phyloP scores from a whole-genome alignment of 1,140 invertebrate genomes.

The Aporrectodea caliginosa region DNA sequence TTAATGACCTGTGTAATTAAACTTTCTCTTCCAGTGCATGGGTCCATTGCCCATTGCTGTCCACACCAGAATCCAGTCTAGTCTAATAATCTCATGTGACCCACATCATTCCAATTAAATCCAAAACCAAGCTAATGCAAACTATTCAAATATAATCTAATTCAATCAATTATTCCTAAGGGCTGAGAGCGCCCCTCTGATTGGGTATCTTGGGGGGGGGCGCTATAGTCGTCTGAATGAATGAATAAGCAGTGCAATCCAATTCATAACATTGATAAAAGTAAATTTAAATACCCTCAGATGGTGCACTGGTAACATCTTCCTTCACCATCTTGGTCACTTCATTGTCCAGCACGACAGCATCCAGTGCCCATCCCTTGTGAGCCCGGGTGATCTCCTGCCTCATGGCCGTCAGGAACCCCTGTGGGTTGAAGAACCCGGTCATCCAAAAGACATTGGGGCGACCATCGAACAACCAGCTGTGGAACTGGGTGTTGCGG shows the following conservation, averaged over 20 bases:
- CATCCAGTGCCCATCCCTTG: conserved; percentile 48
- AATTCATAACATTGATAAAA: too few relatives aligned
- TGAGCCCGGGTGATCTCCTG: conserved; percentile 52
- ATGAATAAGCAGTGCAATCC: not conserved
- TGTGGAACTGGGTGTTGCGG: conserved; percentile 69
- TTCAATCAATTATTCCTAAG: not conserved
- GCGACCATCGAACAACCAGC: conserved; percentile 75
- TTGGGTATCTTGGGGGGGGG: not conserved
- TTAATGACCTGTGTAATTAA: too few relatives aligned
- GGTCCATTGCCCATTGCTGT: not conserved
- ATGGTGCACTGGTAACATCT: conserved; percentile 49
- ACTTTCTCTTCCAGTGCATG: too few relatives aligned
- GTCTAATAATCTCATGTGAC: not conserved
- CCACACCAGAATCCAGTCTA: not conserved
- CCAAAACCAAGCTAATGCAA: not conserved
- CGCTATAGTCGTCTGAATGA: not conserved
- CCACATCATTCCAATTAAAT: not conserved
- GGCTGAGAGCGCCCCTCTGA: not conserved
- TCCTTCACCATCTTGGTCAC: conserved; percentile 51
- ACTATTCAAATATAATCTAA: not conserved
- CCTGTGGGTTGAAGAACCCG: conserved; percentile 93
- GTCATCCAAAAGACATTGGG: conserved; percentile 93
- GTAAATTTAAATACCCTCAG: conserved; percentile 40
- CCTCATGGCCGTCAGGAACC: conserved; percentile 57
- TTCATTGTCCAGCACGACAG: conserved; percentile 53